Percentiles rank a stretch among this genome's conserved stretches.
These are phyloP conservation scores for Lampris incognitus DNA, from an alignment of 2,113 vertebrate genomes.

Conservation along the genomic window DNA sequence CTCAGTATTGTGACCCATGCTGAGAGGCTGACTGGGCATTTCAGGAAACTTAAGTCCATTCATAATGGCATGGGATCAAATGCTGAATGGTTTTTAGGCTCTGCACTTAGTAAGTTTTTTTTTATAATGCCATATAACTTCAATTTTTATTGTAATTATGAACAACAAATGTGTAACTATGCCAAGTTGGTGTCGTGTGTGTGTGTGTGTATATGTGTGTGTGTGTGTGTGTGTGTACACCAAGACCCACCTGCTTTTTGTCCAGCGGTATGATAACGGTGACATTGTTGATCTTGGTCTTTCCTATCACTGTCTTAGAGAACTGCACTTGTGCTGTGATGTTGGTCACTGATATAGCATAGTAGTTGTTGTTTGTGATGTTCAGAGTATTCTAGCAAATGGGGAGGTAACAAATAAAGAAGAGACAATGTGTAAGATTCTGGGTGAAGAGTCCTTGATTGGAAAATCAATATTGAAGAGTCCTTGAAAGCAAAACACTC, in stretches of 20 bases:
- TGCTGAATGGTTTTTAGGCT: neutral
- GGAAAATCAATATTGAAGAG: neutral
- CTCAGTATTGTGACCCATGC: neutral
- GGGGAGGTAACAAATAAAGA: constrained; percentile 24
- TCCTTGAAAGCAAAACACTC: neutral
- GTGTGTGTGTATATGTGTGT: neutral
- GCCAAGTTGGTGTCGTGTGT: neutral
- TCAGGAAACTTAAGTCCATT: too few species aligned
- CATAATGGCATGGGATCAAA: too few species aligned
- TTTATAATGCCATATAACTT: too few species aligned
- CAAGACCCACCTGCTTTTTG: constrained; percentile 85
- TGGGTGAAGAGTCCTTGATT: neutral
- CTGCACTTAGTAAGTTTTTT: too few species aligned
- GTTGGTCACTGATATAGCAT: constrained; percentile 91
- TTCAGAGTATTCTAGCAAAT: constrained; percentile 88
- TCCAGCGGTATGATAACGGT: constrained; percentile 90
- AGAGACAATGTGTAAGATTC: neutral
- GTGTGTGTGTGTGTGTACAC: neutral
- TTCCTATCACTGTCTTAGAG: constrained; percentile 95
- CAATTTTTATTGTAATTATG: too few species aligned
- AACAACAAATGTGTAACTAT: too few species aligned
- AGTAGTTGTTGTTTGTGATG: constrained; percentile 98
- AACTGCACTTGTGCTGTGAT: constrained; percentile 95
- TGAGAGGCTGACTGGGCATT: too few species aligned
- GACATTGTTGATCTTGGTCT: constrained; percentile 89